Percentiles rank a stretch among this genome's conserved stretches.
Conservation (phyloP, 2,797 vertebrate species). For the Tangara arthus region DNA sequence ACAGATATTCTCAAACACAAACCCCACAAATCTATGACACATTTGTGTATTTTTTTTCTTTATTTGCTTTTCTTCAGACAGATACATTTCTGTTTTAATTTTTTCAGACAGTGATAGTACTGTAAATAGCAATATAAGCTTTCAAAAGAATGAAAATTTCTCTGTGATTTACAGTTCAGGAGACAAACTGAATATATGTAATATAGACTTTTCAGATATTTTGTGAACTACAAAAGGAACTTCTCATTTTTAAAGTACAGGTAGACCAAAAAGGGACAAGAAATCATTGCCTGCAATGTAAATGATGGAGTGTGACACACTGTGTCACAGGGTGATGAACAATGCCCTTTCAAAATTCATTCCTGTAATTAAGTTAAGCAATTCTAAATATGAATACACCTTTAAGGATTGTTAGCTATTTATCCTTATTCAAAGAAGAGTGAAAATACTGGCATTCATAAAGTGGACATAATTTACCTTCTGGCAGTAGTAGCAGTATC, state of each 20-base stretch:
- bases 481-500: neutral
- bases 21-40: accelerated
- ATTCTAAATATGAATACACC: neutral
- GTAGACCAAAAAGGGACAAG: neutral
- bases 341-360: conserved; percentile 1
- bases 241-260: neutral
- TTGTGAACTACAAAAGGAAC: neutral
- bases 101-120: neutral
- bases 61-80: neutral
- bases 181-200: neutral
- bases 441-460: neutral
- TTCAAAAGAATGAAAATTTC: neutral
- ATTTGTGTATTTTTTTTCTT: neutral
- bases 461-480: neutral
- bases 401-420: conserved; percentile 21
- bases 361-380: conserved; percentile 25
- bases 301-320: neutral
- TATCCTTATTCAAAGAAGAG: neutral
- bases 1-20: neutral
- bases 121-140: neutral
- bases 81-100: neutral
- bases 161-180: neutral
- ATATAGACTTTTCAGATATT: neutral
- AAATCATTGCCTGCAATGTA: neutral
- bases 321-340: neutral